Evolutionary conservation across 2,113 vertebrate species (phyloP).

Genomic region (Natator depressus): DNA sequence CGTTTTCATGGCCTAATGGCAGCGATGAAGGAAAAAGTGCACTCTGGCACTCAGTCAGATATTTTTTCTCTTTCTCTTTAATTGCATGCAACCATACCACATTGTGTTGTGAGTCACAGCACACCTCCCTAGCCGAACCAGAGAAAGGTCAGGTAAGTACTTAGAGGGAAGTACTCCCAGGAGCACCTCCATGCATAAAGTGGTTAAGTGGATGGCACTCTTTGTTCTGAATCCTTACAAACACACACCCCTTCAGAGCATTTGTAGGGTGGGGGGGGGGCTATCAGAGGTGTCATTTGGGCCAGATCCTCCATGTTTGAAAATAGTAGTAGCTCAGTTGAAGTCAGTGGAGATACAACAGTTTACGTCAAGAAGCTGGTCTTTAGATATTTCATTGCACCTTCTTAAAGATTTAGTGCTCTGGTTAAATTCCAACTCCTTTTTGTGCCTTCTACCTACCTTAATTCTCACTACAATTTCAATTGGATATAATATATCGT

Average conservation of each 20-base stretch:
- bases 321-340: fast-evolving
- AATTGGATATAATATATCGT: not conserved
- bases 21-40: slow-evolving; percentile 57
- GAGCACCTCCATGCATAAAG: fast-evolving
- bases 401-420: not conserved
- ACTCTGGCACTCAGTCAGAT: slow-evolving; percentile 42
- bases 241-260: fast-evolving
- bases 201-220: not conserved
- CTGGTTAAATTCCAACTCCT: not conserved
- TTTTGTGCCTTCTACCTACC: not conserved
- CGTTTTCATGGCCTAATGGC: slow-evolving; percentile 85
- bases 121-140: not conserved
- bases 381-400: not conserved
- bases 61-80: slow-evolving; percentile 41
- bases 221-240: not conserved
- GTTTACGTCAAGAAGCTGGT: not conserved
- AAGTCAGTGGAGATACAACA: not conserved
- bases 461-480: fast-evolving
- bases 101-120: not conserved
- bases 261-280: not conserved
- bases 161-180: not conserved
- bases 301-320: fast-evolving
- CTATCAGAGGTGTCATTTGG: not conserved
- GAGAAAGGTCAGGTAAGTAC: not conserved
- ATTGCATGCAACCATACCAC: slow-evolving; percentile 26